These are phyloP conservation scores for Rhodinocichla rosea DNA, from an alignment of 2,113 vertebrate genomes.

Conservation along the genomic window DNA sequence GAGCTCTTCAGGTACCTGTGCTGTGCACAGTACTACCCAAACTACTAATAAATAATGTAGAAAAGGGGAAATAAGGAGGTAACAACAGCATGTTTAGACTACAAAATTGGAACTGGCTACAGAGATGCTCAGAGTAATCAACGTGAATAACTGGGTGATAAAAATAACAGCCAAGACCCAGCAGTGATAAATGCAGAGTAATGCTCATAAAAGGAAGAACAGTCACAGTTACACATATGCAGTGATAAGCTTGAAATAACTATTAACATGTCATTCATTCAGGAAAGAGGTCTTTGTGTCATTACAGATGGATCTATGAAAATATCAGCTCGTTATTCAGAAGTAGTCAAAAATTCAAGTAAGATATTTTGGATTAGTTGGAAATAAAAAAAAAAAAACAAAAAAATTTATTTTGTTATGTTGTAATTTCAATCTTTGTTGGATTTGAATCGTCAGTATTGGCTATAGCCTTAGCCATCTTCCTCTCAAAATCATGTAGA, in stretches of 20 bases:
- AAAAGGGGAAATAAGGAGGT: not conserved
- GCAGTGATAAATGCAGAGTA: not conserved
- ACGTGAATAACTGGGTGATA: not conserved
- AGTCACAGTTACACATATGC: not conserved
- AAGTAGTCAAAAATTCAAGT: not conserved
- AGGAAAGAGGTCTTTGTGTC: not conserved
- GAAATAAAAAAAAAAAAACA: not conserved
- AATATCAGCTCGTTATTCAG: not conserved
- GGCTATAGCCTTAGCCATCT: not conserved
- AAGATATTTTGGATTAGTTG: not conserved
- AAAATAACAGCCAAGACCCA: not conserved
- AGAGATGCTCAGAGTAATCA: not conserved
- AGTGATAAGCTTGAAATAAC: not conserved
- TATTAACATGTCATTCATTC: not conserved
- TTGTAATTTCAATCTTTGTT: not conserved
- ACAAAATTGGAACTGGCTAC: not conserved
- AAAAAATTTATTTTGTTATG: not conserved
- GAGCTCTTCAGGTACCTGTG: not conserved
- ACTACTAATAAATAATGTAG: not conserved
- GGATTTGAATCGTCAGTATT: not conserved
- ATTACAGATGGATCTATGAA: not conserved
- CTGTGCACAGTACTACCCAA: not conserved
- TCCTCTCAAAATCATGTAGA: not conserved
- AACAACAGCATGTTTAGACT: not conserved
- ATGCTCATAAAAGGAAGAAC: not conserved